Evolutionary conservation across 2,797 vertebrate species (phyloP), one percentile per base, ranked within the genome.

Genomic region (Hylomyscus alleni): DNA sequence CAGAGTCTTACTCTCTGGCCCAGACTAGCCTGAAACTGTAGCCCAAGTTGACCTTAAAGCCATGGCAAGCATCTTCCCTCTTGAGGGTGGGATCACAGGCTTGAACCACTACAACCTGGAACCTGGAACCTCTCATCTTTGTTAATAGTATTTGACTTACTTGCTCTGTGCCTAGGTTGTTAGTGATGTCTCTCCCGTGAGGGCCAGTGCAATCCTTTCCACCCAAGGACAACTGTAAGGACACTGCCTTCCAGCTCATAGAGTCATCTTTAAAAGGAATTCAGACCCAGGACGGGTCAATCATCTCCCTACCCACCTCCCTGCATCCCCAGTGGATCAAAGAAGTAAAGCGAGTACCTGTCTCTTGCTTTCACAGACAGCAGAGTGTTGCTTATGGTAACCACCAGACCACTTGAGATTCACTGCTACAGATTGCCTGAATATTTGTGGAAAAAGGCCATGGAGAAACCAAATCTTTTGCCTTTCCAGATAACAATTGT

Each of bases 381-480:
- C 31, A 73, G 76, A 80, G 26, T 52, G 95, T 97, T 98, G 97
- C 95, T 90, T 54, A 67, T 95, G 89, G 96, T 94, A 89, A 89
- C 37, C 29, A 44, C 54, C 26, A 24, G 87, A 76, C 29, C 17
- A 52, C 95, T 93, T 89, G 86, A 76, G 54, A 58, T 14, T 89
- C 47, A 58, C 26, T 62, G 62, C 72, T 34, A 34, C 69, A 77
- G 83, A 93, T 97, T 97, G 91, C 90, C 97, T 62, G 47, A 96
- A 86, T 91, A 85, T 81, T 91, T 52, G 72, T 56, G 56, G 85
- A 75, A 54, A 86, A 90, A 58, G 94, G 58, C 22, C 37, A 8
- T 29, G n/a, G 60, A n/a, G 29, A 81, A 77, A 73, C 78, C 52
- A 52, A 47, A 10, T 67, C n/a, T 58, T 44, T 5, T 58, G 6